Base-by-base conservation (phyloP, 2,888 invertebrate genomes). In the Drosophila formosana region DNA sequence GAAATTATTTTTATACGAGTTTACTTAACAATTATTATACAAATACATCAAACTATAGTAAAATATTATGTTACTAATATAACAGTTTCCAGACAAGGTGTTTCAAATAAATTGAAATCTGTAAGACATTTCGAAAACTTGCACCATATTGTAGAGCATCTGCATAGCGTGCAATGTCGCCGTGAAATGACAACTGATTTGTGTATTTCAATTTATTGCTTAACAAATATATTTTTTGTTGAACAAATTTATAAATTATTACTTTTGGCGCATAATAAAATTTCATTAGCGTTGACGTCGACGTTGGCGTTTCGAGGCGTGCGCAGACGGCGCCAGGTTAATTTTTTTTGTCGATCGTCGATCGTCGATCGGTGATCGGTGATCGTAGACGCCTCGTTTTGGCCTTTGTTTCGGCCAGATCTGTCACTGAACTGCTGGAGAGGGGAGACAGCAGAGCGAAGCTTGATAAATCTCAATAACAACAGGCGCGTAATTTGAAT, bases 201-300 rank as follows among this genome's bases (percentile, higher is more conserved):
- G 65, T 70, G 68, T 77, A 60, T 66, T 72, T 70, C 64, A 88
- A 85, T 82, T 85, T 61, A 82, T 83, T 85, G 81, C 81, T 68
- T 68, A 85, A 81, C 86, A 72, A 73, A 82, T 85, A 66, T 82
- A 76, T 75, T 86, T 81, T 88, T 81, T 85, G 81, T 85, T 85
- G 73, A 85, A 73, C 78, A 82, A 80, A 88, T 81, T 81, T 85
- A 75, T 83, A 88, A 85, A 88, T 87, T 82, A 84, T 84, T 84
- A 82, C 88, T 77, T 68, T 80, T 72, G 74, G 78, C 72, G 68
- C 80, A 85, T 81, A 88, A 84, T 84, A 88, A 88, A 88, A 83
- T 85, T 85, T 85, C 83, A 85, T 88, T 85, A 85, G 88, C 88
- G 55, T 56, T 47, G 57, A 41, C 73, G 46, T 61, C 53, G 73